Conservation (phyloP, 2,888 invertebrate species). For the Xiphydria camelus region DNA sequence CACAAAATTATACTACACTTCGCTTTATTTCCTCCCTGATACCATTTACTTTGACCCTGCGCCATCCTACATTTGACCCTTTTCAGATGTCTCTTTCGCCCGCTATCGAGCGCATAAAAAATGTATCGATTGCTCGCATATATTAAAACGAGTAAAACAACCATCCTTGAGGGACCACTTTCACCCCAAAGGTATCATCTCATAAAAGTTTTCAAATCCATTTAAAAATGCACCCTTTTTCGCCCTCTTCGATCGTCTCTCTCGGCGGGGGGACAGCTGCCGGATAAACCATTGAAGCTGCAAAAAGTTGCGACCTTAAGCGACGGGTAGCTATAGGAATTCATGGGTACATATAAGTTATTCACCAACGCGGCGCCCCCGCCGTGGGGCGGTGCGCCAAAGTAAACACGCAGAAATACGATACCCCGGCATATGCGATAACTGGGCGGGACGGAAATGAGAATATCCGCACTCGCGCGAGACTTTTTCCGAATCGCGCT, state of each 20-base stretch:
- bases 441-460: conserved; percentile 39
- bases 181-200: conserved; percentile 5
- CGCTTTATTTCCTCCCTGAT: too few species aligned
- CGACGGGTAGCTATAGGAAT: conserved; percentile 19
- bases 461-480: too few species aligned
- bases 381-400: conserved; percentile 21
- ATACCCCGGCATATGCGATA: conserved; percentile 49
- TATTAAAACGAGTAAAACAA: too few species aligned
- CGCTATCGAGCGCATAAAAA: too few species aligned
- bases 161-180: conserved; percentile 5
- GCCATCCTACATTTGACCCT: too few species aligned
- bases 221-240: conserved; percentile 17
- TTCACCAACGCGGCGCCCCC: conserved; percentile 41
- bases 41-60: too few species aligned
- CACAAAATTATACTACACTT: too few species aligned
- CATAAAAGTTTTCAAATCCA: conserved; percentile 17
- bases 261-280: too few species aligned
- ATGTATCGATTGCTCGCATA: too few species aligned
- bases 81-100: too few species aligned
- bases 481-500: too few species aligned
- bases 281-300: too few species aligned
- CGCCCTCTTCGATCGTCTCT: background rate
- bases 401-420: conserved; percentile 30
- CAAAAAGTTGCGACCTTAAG: conserved; percentile 12
- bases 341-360: conserved; percentile 49